phyloP scores from a whole-genome alignment of 2,888 invertebrate genomes.

The Ethmia dodecea region DNA sequence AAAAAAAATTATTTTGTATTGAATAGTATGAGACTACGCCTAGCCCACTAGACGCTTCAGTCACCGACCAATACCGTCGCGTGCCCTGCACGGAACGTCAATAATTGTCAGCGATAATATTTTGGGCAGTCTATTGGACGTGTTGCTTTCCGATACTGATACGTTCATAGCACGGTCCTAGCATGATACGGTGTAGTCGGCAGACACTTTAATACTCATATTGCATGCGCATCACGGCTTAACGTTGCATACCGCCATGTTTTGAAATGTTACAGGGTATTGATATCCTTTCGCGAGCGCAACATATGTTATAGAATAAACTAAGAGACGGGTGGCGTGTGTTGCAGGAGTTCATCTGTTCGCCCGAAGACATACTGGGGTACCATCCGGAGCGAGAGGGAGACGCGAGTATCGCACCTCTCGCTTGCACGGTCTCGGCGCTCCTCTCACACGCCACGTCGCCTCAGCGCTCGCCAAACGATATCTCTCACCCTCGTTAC shows the following conservation, averaged over 20 bases:
- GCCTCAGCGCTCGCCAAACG: conserved; percentile 58
- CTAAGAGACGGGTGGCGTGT: conserved; percentile 75
- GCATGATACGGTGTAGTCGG: no score
- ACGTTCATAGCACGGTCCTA: no score
- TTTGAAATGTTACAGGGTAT: conserved; percentile 62
- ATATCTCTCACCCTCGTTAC: conserved; percentile 48
- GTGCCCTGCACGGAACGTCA: no score
- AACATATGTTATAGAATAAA: conserved; percentile 33
- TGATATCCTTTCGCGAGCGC: conserved; percentile 54
- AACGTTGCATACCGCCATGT: conserved; percentile 18
- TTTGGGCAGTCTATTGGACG: no score
- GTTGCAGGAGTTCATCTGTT: conserved; percentile 83
- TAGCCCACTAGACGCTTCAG: no score
- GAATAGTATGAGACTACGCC: no score
- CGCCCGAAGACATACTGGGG: conserved; percentile 78
- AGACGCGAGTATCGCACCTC: conserved; percentile 34
- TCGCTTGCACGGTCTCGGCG: conserved; percentile 51
- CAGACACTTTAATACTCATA: background rate
- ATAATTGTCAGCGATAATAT: no score
- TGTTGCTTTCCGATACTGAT: no score
- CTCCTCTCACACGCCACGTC: conserved; percentile 65
- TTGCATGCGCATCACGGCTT: background rate
- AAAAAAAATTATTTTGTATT: no score
- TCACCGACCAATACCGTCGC: no score
- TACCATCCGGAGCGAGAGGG: conserved; percentile 36